Base-by-base conservation (phyloP, 1,140 invertebrate genomes). In the Drosophila mayri region DNA sequence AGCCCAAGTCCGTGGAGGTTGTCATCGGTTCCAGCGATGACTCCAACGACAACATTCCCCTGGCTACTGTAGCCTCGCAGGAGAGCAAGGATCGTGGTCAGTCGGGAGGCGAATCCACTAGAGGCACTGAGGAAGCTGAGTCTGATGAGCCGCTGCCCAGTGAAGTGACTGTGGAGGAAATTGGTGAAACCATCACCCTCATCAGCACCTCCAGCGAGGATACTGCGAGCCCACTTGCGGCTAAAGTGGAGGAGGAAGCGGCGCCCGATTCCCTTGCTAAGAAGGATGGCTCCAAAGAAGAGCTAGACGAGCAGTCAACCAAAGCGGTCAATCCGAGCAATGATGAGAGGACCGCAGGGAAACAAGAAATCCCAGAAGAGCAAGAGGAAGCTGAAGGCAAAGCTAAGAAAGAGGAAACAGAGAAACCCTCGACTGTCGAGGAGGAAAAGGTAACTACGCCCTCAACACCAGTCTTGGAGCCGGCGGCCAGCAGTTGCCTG, bases 11-110 rank as follows among this genome's bases (percentile, higher is more conserved):
- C 0, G 30, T 64, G 6, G 82, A 91, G 55, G 70, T 85, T 9
- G 84, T 90, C 9, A 60, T 86, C 20, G 86, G 71, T 1, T 92
- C 91, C 11, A 92, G 91, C 32, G 90, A 92, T 64, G 91, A 92
- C 12, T 88, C 80, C 35, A 84, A 84, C 55, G 84, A 92, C 35
- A 90, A 93, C 52, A 75, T 90, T 63, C 91, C 91, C 2, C 41
- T 92, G 20, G 87, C 91, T 1, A 55, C 78, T 18, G 91, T 90
- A 7, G 84, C 76, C 32, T 81, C 85, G 3, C 78, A 82, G 47
- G 81, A 91, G 54, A 80, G 62, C 43, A 81, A 78, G 28, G 72
- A 77, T 4, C 75, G 79, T 12, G 61, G 46, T 22, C 79, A 80
- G 52, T 38, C 74, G 0, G 49, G 41, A 0, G 58, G 38, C 2